Conservation (phyloP, 2,113 vertebrate species). For the Rynchops niger region DNA sequence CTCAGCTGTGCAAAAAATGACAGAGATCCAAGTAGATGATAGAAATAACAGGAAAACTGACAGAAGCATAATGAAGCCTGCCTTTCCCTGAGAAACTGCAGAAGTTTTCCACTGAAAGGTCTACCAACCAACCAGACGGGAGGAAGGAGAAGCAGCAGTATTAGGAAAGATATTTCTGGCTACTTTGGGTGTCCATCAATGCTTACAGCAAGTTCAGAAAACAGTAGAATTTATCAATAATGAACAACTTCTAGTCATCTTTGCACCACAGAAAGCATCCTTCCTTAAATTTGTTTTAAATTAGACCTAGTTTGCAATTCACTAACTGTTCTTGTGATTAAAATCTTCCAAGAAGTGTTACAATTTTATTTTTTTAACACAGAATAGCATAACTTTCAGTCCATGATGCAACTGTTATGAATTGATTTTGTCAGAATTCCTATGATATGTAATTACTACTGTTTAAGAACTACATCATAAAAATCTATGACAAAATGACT, state of each 20-base stretch:
- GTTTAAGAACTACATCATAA: background rate
- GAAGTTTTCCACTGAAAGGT: background rate
- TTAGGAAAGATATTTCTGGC: background rate
- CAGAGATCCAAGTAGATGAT: background rate
- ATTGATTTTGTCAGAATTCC: background rate
- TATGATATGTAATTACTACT: background rate
- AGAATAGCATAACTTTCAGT: background rate
- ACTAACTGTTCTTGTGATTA: background rate
- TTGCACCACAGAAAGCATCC: background rate
- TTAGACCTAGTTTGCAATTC: background rate
- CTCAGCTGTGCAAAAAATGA: background rate
- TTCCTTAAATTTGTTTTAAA: background rate
- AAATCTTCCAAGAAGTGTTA: background rate
- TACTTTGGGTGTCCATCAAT: background rate
- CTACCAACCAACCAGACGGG: background rate
- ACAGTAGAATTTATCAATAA: background rate
- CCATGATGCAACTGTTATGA: background rate
- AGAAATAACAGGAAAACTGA: background rate
- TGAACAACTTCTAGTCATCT: background rate
- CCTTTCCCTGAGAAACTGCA: background rate
- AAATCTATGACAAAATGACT: background rate
- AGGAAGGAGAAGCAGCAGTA: background rate
- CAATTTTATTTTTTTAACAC: background rate
- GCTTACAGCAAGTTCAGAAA: background rate
- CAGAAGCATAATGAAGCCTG: background rate